A percentile compares a stretch with the other conserved stretches of the same genome.
These are phyloP conservation scores for Bryconaethiops microstoma DNA, from an alignment of 2,797 vertebrate species.

Conservation along the genomic window DNA sequence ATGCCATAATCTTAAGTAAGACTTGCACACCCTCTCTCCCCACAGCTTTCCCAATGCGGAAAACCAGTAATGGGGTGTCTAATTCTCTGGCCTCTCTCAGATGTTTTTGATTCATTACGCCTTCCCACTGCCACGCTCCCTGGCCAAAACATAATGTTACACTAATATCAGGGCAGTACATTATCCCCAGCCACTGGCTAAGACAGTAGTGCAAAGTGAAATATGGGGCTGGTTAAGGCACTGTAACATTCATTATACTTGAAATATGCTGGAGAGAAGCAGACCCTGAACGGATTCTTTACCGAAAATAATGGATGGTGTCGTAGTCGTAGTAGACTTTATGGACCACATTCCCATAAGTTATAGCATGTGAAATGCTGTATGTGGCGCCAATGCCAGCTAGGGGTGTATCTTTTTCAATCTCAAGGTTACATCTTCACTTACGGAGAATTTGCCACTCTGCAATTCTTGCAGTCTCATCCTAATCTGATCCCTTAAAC, in stretches of 20 bases:
- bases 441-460: not conserved
- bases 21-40: constrained; percentile 12
- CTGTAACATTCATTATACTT: constrained; percentile 12
- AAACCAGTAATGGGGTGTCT: constrained; percentile 42
- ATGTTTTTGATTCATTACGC: constrained; percentile 50
- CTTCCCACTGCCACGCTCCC: constrained; percentile 34
- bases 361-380: not conserved
- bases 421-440: not conserved
- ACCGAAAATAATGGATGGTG: constrained; percentile 4
- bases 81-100: constrained; percentile 34
- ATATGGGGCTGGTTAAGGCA: constrained; percentile 32
- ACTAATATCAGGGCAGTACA: constrained; percentile 37
- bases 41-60: constrained; percentile 24
- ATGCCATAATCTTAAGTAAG: constrained; percentile 20
- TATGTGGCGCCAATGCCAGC: not conserved
- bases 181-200: constrained; percentile 39
- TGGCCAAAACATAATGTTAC: constrained; percentile 41
- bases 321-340: not conserved
- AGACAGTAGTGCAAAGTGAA: constrained; percentile 31
- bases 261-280: constrained; percentile 15
- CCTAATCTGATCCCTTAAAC: not conserved
- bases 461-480: not conserved
- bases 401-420: not conserved
- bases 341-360: not conserved
- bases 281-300: not conserved